Conservation (phyloP, 2,888 invertebrate species). For the Nasonovia ribisnigri region DNA sequence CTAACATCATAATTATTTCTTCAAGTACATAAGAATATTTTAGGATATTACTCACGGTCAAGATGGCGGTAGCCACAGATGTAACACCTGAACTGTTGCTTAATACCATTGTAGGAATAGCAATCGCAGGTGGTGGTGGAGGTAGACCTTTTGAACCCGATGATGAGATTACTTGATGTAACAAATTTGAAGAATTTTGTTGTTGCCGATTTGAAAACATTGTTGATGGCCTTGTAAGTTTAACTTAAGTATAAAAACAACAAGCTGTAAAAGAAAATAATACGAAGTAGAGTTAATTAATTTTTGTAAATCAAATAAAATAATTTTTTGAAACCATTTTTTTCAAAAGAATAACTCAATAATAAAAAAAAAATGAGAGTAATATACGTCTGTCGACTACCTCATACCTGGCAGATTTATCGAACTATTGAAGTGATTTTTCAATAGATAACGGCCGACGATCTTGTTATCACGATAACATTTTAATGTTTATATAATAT, state of each 20-base stretch:
- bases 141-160: slow-evolving; percentile 11
- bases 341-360: neutral
- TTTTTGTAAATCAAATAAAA: neutral
- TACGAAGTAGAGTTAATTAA: too few species aligned
- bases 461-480: slow-evolving; percentile 27
- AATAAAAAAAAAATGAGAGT: neutral
- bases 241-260: neutral
- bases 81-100: neutral
- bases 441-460: neutral
- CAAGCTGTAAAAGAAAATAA: neutral
- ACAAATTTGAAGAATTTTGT: slow-evolving; percentile 46
- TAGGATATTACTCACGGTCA: slow-evolving; percentile 26
- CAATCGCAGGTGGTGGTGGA: slow-evolving; percentile 17
- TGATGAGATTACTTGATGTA: slow-evolving; percentile 25
- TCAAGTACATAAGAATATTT: neutral
- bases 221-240: slow-evolving; percentile 3
- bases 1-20: neutral
- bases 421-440: neutral
- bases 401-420: neutral
- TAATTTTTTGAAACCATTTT: neutral
- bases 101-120: neutral
- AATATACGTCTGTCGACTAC: neutral
- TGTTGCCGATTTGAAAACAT: slow-evolving; percentile 59
- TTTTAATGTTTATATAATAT: neutral
- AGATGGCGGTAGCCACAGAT: slow-evolving; percentile 13